A percentile compares a stretch with the other conserved stretches of the same genome.
These are phyloP conservation scores for Lethocerus indicus DNA, from an alignment of 1,140 invertebrate species.

Conservation along the genomic window DNA sequence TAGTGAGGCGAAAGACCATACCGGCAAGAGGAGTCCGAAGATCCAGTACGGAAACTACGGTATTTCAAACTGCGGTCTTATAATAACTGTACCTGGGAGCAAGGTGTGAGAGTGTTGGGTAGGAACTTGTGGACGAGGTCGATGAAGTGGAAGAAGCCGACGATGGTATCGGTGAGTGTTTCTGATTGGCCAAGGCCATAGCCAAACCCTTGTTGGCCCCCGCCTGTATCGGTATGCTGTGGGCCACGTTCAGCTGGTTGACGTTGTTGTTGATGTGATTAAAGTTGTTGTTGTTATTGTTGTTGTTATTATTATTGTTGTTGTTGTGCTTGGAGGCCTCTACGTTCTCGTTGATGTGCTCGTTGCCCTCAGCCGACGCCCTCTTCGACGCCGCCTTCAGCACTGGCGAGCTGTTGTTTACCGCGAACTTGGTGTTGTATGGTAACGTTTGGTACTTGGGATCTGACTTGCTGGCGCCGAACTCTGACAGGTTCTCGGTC, in stretches of 20 bases:
- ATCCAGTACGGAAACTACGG: not conserved
- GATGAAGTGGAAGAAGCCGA: slow-evolving; percentile 12
- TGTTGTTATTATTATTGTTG: slow-evolving; percentile 3
- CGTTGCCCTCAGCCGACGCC: slow-evolving; percentile 14
- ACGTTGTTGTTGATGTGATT: slow-evolving; percentile 13
- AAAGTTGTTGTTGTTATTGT: slow-evolving; percentile 14
- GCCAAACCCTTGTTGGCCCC: slow-evolving; percentile 46
- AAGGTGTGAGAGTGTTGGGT: slow-evolving; percentile 12
- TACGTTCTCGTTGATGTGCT: slow-evolving; percentile 9
- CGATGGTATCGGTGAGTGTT: slow-evolving; percentile 7
- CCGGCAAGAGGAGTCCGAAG: no score
- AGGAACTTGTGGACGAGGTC: slow-evolving; percentile 14
- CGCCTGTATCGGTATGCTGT: slow-evolving; percentile 6
- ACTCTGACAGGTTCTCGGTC: slow-evolving; percentile 21
- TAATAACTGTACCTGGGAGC: slow-evolving; percentile 11
- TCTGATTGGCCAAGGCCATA: slow-evolving; percentile 27
- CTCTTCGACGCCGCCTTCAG: slow-evolving; percentile 14
- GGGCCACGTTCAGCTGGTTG: no score
- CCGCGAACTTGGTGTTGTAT: slow-evolving; percentile 42
- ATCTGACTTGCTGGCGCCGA: slow-evolving; percentile 61
- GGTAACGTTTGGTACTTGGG: slow-evolving; percentile 88
- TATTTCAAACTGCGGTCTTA: not conserved
- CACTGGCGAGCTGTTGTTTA: no score
- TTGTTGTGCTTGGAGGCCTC: slow-evolving; percentile 10
- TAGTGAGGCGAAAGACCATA: no score